A percentile compares a stretch with the other conserved stretches of the same genome.
Conservation (phyloP, 2,797 vertebrate genomes). For the Paguma larvata region DNA sequence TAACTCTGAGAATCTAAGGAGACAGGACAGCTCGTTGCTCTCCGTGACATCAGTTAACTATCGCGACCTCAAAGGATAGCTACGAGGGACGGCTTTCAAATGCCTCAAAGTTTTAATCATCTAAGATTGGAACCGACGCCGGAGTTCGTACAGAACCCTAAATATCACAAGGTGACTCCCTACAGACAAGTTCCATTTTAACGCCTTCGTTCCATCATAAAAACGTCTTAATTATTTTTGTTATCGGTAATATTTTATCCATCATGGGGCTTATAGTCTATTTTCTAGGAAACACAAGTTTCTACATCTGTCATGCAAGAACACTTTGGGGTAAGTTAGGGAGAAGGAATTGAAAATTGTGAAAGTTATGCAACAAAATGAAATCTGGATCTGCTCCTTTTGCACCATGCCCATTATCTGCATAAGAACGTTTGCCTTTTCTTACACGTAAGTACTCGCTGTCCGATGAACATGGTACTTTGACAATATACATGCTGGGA, state of each 20-base stretch:
- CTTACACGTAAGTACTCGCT: neutral
- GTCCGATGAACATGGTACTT: too few species aligned
- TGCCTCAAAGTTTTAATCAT: neutral
- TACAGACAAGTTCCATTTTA: neutral
- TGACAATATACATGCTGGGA: neutral
- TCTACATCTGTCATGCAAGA: neutral
- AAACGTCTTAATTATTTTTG: neutral
- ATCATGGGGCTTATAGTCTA: neutral
- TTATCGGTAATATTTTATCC: neutral
- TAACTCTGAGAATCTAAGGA: neutral
- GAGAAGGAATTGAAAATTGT: neutral
- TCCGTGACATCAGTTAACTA: neutral
- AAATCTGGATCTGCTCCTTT: neutral
- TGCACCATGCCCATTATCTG: neutral
- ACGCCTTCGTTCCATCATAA: neutral
- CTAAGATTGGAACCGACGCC: neutral
- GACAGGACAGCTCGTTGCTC: neutral
- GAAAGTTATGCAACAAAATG: neutral
- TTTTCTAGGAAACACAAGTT: neutral
- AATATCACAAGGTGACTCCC: neutral
- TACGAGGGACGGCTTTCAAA: neutral
- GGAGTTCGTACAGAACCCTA: neutral
- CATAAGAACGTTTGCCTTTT: neutral
- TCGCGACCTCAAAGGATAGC: neutral
- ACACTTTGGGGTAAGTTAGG: neutral